These are phyloP conservation scores for Sciaenops ocellatus DNA, from an alignment of 2,797 vertebrate species.

Conservation along the genomic window DNA sequence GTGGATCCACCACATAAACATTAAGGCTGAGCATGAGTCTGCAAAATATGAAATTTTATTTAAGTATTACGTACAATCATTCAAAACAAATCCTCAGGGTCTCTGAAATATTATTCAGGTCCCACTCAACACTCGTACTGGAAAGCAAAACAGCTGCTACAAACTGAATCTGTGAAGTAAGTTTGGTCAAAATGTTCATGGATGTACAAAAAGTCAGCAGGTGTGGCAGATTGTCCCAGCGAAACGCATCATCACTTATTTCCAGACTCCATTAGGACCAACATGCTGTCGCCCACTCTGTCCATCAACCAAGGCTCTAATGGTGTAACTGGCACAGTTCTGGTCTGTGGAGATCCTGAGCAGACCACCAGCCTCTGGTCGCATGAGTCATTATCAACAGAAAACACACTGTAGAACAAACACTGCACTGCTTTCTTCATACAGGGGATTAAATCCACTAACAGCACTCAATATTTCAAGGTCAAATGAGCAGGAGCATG, in stretches of 20 bases:
- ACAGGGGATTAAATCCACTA: constrained; percentile 32
- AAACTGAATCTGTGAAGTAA: constrained; percentile 12
- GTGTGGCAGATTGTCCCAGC: not conserved
- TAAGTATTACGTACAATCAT: constrained; percentile 48
- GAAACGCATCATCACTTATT: constrained; percentile 23
- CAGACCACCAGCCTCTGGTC: constrained; percentile 29
- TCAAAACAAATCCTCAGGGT: constrained; percentile 33
- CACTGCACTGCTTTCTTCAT: constrained; percentile 4
- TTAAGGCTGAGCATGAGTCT: constrained; percentile 3
- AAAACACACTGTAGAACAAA: constrained; percentile 34
- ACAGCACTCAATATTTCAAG: constrained; percentile 30
- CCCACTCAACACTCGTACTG: not conserved
- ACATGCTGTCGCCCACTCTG: constrained; percentile 6
- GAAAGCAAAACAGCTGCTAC: constrained; percentile 25
- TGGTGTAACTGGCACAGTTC: constrained; percentile 63
- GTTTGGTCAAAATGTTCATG: constrained; percentile 32
- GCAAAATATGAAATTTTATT: constrained; percentile 65
- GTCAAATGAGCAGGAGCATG: constrained; percentile 24
- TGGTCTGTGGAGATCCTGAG: constrained; percentile 51
- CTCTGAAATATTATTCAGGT: constrained; percentile 28
- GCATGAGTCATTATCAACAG: constrained; percentile 62
- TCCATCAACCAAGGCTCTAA: constrained; percentile 49
- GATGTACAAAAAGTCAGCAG: constrained; percentile 3
- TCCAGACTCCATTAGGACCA: constrained; percentile 45
- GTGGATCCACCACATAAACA: not conserved